These are phyloP conservation scores for Tanytarsus gracilentus DNA, from an alignment of 2,888 invertebrate species.

Conservation along the genomic window DNA sequence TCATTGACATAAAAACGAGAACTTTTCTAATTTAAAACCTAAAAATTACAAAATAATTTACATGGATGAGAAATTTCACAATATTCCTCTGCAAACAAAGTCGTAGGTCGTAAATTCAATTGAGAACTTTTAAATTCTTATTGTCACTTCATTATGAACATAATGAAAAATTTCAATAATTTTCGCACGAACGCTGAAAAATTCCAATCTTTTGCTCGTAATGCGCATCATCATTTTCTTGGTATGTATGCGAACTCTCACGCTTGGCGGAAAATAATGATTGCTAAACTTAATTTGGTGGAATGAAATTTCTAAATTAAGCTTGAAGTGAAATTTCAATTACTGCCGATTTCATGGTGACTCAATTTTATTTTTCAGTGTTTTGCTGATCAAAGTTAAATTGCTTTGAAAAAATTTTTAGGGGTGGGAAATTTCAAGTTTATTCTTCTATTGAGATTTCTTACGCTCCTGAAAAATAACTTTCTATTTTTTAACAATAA, in stretches of 20 bases:
- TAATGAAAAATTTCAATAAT: no score
- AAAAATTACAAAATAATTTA: neutral
- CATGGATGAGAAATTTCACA: neutral
- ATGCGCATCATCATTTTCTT: neutral
- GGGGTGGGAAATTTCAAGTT: neutral
- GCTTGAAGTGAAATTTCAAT: neutral
- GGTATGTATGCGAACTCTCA: neutral
- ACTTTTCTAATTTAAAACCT: neutral
- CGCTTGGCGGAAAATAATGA: neutral
- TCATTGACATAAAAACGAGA: no score
- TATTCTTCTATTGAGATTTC: neutral
- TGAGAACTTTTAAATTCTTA: no score
- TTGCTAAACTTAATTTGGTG: neutral
- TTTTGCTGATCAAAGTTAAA: neutral
- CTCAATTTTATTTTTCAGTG: neutral
- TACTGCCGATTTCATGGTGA: conserved; percentile 3
- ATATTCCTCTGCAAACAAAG: neutral
- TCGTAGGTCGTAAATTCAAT: no score
- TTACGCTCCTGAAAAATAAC: no score
- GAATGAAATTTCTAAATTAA: conserved; percentile 5
- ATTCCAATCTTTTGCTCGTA: neutral
- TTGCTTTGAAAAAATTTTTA: neutral
- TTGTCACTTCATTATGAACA: no score
- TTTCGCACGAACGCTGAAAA: no score
- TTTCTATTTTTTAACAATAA: no score